Percentiles rank a stretch among this genome's conserved stretches.
Conservation (phyloP, 2,797 vertebrate genomes). For the Phoxinus dragarum region DNA sequence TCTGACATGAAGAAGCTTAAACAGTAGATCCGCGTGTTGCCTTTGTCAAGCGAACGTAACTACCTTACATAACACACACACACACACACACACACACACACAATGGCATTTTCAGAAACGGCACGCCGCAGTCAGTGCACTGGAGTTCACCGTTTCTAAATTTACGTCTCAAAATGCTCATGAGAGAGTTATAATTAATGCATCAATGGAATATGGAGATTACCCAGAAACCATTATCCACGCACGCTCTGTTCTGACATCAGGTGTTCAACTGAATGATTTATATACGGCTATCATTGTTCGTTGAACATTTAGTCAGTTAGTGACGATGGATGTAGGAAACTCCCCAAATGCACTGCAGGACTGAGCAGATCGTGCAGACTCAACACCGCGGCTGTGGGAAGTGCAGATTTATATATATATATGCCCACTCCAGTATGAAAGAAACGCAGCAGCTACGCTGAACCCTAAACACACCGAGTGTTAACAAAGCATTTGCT, state of each 20-base stretch:
- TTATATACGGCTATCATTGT: background rate
- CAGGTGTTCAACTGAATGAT: background rate
- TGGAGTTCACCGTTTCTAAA: background rate
- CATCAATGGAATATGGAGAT: background rate
- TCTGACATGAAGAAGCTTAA: too few relatives aligned
- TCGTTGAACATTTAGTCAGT: background rate
- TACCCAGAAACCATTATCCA: background rate
- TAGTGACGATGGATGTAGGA: background rate
- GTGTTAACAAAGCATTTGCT: background rate
- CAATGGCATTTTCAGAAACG: background rate
- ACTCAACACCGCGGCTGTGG: background rate
- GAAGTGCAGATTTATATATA: background rate
- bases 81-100: background rate
- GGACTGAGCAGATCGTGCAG: background rate
- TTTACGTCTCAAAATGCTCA: background rate
- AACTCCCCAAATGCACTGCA: background rate
- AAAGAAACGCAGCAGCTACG: background rate
- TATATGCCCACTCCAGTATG: background rate
- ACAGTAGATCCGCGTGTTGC: too few relatives aligned
- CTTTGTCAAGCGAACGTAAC: too few relatives aligned
- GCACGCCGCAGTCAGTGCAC: background rate
- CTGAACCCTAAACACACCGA: background rate
- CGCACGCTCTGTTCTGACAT: background rate
- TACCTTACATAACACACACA: background rate
- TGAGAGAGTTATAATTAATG: background rate